Percentiles rank a stretch among this genome's conserved stretches.
Conservation (phyloP, 2,888 invertebrate species). For the Caenorhabditis sp. region DNA sequence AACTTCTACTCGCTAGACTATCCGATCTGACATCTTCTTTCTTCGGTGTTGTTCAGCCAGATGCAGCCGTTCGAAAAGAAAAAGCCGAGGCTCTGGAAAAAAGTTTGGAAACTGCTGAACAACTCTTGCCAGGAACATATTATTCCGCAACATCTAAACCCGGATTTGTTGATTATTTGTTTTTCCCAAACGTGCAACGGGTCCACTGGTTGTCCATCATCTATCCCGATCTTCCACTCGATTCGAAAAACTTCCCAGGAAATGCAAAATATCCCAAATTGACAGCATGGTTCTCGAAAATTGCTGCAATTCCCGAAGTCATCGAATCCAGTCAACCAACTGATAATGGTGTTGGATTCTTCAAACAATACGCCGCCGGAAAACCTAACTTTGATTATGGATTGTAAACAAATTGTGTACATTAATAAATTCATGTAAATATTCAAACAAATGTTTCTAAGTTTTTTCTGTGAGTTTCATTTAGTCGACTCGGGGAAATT, state of each 20-base stretch:
- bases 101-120: conserved; percentile 50
- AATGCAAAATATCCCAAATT: conserved; percentile 23
- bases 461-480: no score
- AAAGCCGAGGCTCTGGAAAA: conserved; percentile 35
- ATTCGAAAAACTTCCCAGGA: conserved; percentile 20
- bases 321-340: conserved; percentile 20
- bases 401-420: no score
- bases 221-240: conserved; percentile 12
- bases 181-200: conserved; percentile 32
- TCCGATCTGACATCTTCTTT: conserved; percentile 36
- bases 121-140: conserved; percentile 43
- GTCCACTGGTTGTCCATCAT: conserved; percentile 17
- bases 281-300: conserved; percentile 15
- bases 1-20: conserved; percentile 79
- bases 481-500: no score
- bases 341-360: conserved; percentile 21
- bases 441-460: no score
- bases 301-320: conserved; percentile 35
- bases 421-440: no score
- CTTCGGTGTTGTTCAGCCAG: conserved; percentile 29
- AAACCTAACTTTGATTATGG: conserved; percentile 26
- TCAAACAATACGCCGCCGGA: conserved; percentile 18
- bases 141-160: conserved; percentile 44
- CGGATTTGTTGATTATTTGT: conserved; percentile 35
- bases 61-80: conserved; percentile 28